Percentiles rank a stretch among this genome's conserved stretches.
Evolutionary conservation across 1,140 invertebrate genomes (phyloP).

Genomic region (Drosophila hydei): DNA sequence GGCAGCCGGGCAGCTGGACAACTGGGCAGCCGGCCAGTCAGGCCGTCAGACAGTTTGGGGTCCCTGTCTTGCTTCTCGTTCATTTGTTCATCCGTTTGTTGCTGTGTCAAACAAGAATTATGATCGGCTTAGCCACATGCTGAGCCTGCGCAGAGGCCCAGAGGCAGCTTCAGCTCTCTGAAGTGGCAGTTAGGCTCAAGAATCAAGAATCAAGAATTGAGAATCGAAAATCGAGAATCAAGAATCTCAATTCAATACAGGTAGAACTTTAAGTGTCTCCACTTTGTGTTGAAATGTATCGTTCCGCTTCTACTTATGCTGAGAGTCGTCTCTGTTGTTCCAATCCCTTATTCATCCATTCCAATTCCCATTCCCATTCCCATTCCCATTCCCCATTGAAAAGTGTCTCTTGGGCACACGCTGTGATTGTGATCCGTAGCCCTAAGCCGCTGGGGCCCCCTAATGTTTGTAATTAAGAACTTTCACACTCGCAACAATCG

Average conservation of each 20-base stretch:
- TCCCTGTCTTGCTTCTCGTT: conserved; percentile 68
- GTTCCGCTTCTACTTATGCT: conserved; percentile 53
- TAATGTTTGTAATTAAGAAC: conserved; percentile 84
- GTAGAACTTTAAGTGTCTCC: conserved; percentile 82
- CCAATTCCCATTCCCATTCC: conserved; percentile 25
- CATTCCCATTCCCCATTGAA: conserved; percentile 62
- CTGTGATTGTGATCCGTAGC: conserved; percentile 70
- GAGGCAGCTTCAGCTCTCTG: conserved; percentile 25
- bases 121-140: conserved; percentile 84
- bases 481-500: conserved; percentile 84
- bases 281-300: conserved; percentile 82
- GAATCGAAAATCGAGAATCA: conserved; percentile 32
- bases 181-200: conserved; percentile 45
- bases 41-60: conserved; percentile 28
- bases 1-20: conserved; percentile 9
- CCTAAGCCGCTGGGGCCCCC: conserved; percentile 79
- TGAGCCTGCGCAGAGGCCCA: conserved; percentile 56
- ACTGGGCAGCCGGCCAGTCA: conserved; percentile 24
- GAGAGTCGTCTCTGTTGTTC: conserved; percentile 5
- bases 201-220: conserved; percentile 24
- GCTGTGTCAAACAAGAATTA: conserved; percentile 84
- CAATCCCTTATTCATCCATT: conserved; percentile 17
- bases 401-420: conserved; percentile 78
- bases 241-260: conserved; percentile 69
- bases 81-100: conserved; percentile 83